Conservation (phyloP, 2,888 invertebrate species). For the Trichogramma evanescens region DNA sequence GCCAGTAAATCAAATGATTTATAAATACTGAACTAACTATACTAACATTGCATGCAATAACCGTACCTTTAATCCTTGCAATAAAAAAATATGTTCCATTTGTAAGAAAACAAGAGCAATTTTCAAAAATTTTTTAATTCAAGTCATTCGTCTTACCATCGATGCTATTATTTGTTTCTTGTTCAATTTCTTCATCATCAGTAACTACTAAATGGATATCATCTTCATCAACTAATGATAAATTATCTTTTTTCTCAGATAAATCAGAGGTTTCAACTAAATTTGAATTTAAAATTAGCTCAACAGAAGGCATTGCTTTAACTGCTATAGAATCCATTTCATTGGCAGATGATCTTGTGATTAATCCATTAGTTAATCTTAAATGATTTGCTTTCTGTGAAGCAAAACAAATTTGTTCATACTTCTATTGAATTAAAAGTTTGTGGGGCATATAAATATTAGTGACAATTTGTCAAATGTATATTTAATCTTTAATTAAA, state of each 20-base stretch:
- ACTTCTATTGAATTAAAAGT: constrained; percentile 1
- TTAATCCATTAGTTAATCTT: constrained; percentile 19
- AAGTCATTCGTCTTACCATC: too few species aligned
- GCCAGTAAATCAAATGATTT: too few species aligned
- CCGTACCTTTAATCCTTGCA: too few species aligned
- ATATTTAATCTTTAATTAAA: too few species aligned
- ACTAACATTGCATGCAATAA: too few species aligned
- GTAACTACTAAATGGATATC: constrained; percentile 42
- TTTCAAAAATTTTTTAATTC: too few species aligned
- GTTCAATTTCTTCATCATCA: constrained; percentile 38
- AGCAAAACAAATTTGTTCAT: not conserved
- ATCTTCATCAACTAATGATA: constrained; percentile 34
- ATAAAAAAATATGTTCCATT: too few species aligned
- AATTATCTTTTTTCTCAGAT: constrained; percentile 34
- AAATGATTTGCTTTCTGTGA: constrained; percentile 21
- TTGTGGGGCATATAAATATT: constrained; percentile 6
- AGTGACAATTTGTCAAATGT: not conserved
- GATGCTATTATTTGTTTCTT: constrained; percentile 20
- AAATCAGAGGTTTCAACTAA: constrained; percentile 26
- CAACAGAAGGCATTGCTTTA: constrained; percentile 30
- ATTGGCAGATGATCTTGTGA: constrained; percentile 12
- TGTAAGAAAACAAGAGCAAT: too few species aligned
- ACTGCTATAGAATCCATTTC: constrained; percentile 37
- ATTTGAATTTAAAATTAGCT: constrained; percentile 26
- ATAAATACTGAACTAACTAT: too few species aligned